Conservation (phyloP, 2,797 vertebrate species). For the Catamblyrhynchus diadema region DNA sequence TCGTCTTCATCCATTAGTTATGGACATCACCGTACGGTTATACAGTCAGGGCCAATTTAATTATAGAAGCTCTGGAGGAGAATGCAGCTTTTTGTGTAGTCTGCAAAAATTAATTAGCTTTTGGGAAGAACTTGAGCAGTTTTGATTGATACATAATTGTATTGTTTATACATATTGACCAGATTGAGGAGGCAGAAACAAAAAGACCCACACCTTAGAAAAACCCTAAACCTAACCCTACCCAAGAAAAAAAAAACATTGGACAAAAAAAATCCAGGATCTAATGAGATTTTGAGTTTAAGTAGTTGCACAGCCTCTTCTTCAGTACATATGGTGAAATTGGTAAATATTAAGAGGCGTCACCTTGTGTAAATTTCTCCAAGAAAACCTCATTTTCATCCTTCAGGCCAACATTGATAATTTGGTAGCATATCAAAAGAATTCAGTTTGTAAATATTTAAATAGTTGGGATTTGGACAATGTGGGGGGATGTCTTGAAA, state of each 20-base stretch:
- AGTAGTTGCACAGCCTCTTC: background rate
- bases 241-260: background rate
- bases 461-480: background rate
- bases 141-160: background rate
- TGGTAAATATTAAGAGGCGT: background rate
- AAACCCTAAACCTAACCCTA: rapidly evolving
- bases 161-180: background rate
- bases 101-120: background rate
- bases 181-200: no score
- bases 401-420: background rate
- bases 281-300: background rate
- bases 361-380: background rate
- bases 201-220: background rate
- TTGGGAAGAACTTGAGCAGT: background rate
- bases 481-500: background rate
- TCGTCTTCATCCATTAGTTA: background rate
- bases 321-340: background rate
- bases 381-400: background rate
- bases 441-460: background rate
- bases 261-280: background rate
- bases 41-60: background rate
- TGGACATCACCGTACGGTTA: background rate
- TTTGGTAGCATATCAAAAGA: background rate
- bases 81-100: background rate
- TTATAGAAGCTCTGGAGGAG: background rate